Conservation (phyloP, 2,113 vertebrate species). For the Cyphomyrus discorhynchus region DNA sequence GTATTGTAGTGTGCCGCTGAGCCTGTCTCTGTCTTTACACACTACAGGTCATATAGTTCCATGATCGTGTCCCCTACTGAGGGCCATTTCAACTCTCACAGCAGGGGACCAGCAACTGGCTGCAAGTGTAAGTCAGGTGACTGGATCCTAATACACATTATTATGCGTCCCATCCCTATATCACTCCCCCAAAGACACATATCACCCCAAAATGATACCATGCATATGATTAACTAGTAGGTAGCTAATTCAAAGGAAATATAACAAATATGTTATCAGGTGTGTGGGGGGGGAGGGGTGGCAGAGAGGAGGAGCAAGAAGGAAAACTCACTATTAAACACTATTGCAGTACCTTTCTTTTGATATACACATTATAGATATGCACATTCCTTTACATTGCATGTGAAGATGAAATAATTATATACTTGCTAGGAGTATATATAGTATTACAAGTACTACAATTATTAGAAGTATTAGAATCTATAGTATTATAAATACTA, state of each 20-base stretch:
- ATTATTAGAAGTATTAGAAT: too few relatives aligned
- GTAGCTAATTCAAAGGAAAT: not conserved
- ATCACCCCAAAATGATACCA: not conserved
- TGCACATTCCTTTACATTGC: not conserved
- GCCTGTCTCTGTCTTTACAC: not conserved
- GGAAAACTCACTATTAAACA: not conserved
- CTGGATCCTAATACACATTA: not conserved
- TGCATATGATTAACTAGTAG: not conserved
- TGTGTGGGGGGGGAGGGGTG: not conserved
- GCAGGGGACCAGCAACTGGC: not conserved
- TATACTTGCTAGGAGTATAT: not conserved
- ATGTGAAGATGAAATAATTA: not conserved
- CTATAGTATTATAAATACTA: too few relatives aligned
- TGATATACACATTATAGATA: not conserved
- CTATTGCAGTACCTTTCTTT: not conserved
- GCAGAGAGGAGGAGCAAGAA: too few relatives aligned
- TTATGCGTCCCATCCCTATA: not conserved
- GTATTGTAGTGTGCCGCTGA: not conserved
- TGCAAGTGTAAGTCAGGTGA: not conserved
- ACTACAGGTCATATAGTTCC: not conserved
- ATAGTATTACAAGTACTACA: too few relatives aligned
- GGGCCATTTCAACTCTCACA: not conserved
- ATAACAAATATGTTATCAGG: not conserved
- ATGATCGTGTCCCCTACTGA: not conserved
- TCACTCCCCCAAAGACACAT: not conserved